phyloP scores from a whole-genome alignment of 2,113 vertebrate genomes.

The Euleptes europaea region DNA sequence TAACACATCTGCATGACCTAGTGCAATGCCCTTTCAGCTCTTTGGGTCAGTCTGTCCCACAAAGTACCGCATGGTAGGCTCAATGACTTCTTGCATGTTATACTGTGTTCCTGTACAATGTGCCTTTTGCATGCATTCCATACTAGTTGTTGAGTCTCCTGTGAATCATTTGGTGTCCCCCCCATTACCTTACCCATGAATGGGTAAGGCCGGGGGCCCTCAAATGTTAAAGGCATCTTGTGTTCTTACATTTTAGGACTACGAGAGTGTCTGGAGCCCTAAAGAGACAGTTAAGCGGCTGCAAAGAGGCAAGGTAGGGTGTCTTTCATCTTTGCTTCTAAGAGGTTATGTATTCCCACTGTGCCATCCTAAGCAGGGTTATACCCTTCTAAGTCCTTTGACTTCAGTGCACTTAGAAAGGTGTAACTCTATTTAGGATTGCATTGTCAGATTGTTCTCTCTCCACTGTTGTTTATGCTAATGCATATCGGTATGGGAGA shows the following conservation, averaged over 20 bases:
- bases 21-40: neutral
- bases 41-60: neutral
- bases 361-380: too few relatives aligned
- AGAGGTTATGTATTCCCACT: neutral
- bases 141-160: neutral
- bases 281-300: slow-evolving; percentile 87
- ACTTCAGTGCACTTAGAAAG: too few relatives aligned
- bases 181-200: neutral
- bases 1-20: neutral
- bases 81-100: neutral
- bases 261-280: slow-evolving; percentile 85
- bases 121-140: neutral
- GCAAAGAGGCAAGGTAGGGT: slow-evolving; percentile 88
- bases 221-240: slow-evolving; percentile 20
- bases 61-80: neutral
- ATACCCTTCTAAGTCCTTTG: too few relatives aligned
- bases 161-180: too few relatives aligned
- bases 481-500: neutral
- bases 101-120: neutral
- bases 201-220: neutral
- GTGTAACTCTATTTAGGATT: too few relatives aligned
- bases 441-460: neutral
- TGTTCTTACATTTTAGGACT: slow-evolving; percentile 81
- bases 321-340: neutral
- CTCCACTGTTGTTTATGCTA: neutral